phyloP scores from a whole-genome alignment of 2,113 vertebrate species.

The Hyaena hyaena region DNA sequence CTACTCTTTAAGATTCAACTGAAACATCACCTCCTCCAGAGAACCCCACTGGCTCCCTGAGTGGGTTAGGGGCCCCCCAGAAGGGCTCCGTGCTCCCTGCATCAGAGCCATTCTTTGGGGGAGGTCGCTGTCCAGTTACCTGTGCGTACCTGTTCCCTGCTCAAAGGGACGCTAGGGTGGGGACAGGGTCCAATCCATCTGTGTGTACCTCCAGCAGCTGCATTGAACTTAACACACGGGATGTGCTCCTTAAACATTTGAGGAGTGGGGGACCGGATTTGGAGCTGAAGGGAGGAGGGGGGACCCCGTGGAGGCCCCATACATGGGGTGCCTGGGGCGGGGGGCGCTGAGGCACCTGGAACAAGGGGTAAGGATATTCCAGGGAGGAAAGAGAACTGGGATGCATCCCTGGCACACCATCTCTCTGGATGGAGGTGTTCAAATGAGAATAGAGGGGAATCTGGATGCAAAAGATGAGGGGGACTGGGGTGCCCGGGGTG shows the following conservation, averaged over 20 bases:
- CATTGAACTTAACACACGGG: not conserved
- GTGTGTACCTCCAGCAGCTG: not conserved
- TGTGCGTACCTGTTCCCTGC: not conserved
- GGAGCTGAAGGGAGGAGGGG: not conserved
- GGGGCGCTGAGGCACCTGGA: not conserved
- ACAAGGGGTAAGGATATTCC: not conserved
- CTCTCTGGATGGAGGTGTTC: not conserved
- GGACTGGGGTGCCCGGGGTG: no score
- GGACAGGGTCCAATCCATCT: not conserved
- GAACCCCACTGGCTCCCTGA: not conserved
- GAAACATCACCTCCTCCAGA: not conserved
- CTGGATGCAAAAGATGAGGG: not conserved
- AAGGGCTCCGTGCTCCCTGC: not conserved
- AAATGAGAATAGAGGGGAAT: not conserved
- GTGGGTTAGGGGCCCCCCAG: not conserved
- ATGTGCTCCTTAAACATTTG: not conserved
- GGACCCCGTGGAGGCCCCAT: not conserved
- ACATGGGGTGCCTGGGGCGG: not conserved
- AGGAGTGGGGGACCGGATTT: not conserved
- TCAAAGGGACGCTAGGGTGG: not conserved
- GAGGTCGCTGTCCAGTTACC: not conserved
- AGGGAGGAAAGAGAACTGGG: not conserved
- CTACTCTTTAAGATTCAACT: not conserved
- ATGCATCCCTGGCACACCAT: rapidly evolving
- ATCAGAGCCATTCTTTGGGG: not conserved